Evolutionary conservation across 2,888 invertebrate genomes (phyloP).

Genomic region (Aphrophora alni): DNA sequence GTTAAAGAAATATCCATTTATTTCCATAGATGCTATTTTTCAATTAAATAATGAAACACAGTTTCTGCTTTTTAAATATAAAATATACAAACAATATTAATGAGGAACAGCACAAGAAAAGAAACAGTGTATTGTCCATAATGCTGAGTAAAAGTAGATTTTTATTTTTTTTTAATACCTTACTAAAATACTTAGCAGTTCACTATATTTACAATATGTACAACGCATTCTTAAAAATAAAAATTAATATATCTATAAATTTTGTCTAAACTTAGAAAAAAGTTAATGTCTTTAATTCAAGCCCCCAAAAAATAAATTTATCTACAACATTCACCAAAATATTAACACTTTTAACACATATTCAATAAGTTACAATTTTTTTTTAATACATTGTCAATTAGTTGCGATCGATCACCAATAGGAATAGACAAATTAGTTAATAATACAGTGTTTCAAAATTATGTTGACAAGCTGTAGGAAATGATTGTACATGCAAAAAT

Average conservation of each 20-base stretch:
- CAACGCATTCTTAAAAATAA: constrained; percentile 19
- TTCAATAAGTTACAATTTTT: background rate
- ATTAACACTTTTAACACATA: background rate
- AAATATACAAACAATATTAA: background rate
- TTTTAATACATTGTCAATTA: no score
- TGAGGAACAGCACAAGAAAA: constrained; percentile 23
- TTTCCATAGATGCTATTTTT: background rate
- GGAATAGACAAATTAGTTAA: no score
- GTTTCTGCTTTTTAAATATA: constrained; percentile 13
- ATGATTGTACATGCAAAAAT: no score
- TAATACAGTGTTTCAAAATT: no score
- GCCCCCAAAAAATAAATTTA: background rate
- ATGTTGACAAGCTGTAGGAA: no score
- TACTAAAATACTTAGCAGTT: constrained; percentile 15
- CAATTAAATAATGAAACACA: constrained; percentile 19
- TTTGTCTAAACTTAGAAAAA: background rate
- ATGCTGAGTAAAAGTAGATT: constrained; percentile 23
- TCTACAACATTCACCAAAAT: constrained; percentile 18
- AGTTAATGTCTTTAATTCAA: background rate
- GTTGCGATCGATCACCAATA: no score
- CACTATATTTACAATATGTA: constrained; percentile 33
- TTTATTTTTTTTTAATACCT: constrained; percentile 14
- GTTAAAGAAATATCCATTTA: constrained; percentile 23
- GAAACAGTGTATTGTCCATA: constrained; percentile 13
- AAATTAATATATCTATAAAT: constrained; percentile 3